A percentile compares a stretch with the other conserved stretches of the same genome.
These are phyloP conservation scores for Helostoma temminkii DNA, from an alignment of 2,797 vertebrate genomes.

Conservation along the genomic window DNA sequence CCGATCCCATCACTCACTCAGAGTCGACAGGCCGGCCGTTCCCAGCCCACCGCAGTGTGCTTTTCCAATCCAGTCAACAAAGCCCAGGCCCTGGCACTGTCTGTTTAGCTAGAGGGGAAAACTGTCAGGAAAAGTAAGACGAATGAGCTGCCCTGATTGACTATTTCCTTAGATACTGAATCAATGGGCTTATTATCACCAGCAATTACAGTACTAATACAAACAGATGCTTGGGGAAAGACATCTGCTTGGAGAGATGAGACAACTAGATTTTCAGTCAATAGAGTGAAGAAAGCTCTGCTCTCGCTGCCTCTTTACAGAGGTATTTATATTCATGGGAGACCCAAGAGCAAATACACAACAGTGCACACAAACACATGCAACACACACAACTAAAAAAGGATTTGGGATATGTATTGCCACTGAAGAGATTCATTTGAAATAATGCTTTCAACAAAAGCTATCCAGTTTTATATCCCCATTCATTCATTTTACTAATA, in stretches of 20 bases:
- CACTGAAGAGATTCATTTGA: constrained; percentile 48
- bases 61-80: constrained; percentile 86
- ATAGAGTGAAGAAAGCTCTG: constrained; percentile 82
- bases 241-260: constrained; percentile 89
- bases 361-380: constrained; percentile 19
- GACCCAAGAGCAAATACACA: constrained; percentile 65
- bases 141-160: constrained; percentile 91
- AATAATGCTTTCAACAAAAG: constrained; percentile 28
- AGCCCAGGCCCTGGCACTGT: constrained; percentile 82
- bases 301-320: constrained; percentile 77
- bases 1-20: constrained; percentile 84
- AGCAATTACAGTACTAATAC: constrained; percentile 93
- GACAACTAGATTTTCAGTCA: constrained; percentile 84
- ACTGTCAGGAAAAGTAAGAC: constrained; percentile 94
- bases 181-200: constrained; percentile 95
- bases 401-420: constrained; percentile 42
- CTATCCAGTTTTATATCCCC: constrained; percentile 5
- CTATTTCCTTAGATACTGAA: constrained; percentile 94
- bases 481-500: constrained; percentile 39
- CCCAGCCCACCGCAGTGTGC: constrained; percentile 79
- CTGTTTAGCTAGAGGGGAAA: constrained; percentile 88
- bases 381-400: constrained; percentile 35
- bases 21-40: constrained; percentile 80
- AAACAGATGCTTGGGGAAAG: constrained; percentile 91
- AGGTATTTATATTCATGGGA: constrained; percentile 86